Percentiles rank a stretch among this genome's conserved stretches.
Conservation (phyloP, 64 coral and sea anemone species). For the Stichodactyla mertensii region DNA sequence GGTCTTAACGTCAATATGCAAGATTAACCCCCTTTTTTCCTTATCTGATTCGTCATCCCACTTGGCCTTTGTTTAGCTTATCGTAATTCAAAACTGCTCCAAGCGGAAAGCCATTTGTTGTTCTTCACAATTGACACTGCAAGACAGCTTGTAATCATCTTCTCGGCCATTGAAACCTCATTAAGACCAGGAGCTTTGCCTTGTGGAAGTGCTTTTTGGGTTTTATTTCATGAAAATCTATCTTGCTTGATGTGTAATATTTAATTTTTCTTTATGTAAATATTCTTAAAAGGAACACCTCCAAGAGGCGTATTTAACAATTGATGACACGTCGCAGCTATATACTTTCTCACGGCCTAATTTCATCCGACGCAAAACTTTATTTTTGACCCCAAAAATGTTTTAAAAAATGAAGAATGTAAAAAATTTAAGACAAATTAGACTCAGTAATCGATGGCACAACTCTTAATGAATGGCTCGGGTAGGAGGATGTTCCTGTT, state of each 20-base stretch:
- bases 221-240: background rate
- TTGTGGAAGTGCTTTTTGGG: background rate
- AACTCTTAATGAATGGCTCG: background rate
- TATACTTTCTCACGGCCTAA: background rate
- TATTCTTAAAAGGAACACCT: background rate
- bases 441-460: background rate
- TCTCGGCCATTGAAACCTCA: background rate
- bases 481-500: background rate
- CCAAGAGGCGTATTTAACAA: background rate
- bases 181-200: background rate
- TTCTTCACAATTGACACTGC: conserved; percentile 8
- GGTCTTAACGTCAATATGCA: background rate
- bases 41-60: conserved; percentile 15
- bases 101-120: conserved; percentile 20
- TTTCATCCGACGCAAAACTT: background rate
- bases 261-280: background rate
- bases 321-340: background rate
- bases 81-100: conserved; percentile 9
- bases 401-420: background rate
- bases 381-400: background rate
- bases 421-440: background rate
- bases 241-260: conserved; percentile 1
- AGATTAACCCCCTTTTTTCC: background rate
- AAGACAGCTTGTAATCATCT: conserved; percentile 9
- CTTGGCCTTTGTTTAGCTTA: conserved; percentile 5